Evolutionary conservation across 1,140 invertebrate species (phyloP), one percentile per base, ranked within the genome.

Genomic region (Samia ricini): DNA sequence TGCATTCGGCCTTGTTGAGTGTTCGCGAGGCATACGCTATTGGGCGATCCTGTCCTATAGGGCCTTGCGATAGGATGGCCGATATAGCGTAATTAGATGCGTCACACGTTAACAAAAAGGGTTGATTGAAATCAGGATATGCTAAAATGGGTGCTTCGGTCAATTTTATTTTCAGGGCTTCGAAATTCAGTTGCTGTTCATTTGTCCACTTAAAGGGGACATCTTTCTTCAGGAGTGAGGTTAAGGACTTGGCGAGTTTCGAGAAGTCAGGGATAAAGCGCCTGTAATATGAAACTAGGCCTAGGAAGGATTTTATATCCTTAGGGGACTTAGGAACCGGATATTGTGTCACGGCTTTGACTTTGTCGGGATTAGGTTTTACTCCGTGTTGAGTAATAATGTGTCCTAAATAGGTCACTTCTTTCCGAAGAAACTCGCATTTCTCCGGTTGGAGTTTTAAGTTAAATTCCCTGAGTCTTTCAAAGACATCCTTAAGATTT

Each of bases 71-170:
- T 22, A 89, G 61, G 2, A 89, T 72, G 0, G 68, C 66, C 1
- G 76, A 75, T 1, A 87, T 61, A 1, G 81, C 85, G 19, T 60
- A 54, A 20, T 81, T 71, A 4, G 68, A 81, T 0, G 85, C 85
- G 54, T 90, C 88, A 0, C 80, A 83, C 0, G 78, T 85, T 12
- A 87, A 19, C 0, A 73, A 60, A 69, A 90, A 88, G 19, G 61
- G 49, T 71, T 83, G 56, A 0, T 49, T n/a, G 60, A 82, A 85
- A 60, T 83, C 64, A 7, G 87, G 83, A 55, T 77, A 82, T 69
- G 68, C 68, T 12, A 88, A 42, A 0, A 89, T 59, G 5, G 80
- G 86, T 5, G 75, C 65, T 19, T 79, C 71, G 6, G 71, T 81
- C 20, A 88, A 49, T 10, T 66, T 60, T 4, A 66, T 29, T 72